Conservation (phyloP, 2,113 vertebrate species). For the Neolamprologus brichardi region DNA sequence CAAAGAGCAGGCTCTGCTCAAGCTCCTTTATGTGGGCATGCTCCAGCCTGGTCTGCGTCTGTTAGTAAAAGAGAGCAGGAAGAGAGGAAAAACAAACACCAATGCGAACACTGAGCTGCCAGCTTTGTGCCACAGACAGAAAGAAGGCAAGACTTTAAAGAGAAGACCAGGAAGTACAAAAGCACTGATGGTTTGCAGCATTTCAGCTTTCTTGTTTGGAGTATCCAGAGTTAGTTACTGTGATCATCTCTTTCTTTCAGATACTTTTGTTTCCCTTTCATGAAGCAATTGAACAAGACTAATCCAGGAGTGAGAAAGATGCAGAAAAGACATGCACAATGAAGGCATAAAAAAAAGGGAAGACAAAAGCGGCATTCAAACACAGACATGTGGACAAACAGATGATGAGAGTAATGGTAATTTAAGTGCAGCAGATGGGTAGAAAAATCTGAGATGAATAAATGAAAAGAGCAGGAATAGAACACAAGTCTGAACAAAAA, state of each 20-base stretch:
- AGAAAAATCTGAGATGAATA: background rate
- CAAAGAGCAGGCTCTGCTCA: constrained; percentile 99
- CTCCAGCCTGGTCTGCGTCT: constrained; percentile 99
- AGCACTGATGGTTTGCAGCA: background rate
- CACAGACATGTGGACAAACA: background rate
- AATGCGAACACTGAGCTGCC: constrained; percentile 92
- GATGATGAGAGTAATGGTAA: background rate
- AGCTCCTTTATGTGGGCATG: constrained; percentile 99
- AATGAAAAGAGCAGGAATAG: background rate
- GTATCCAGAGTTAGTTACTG: background rate
- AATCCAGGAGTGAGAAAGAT: background rate
- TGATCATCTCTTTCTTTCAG: background rate
- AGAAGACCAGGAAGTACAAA: background rate
- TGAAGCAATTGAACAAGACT: background rate
- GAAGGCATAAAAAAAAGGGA: background rate
- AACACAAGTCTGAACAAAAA: background rate
- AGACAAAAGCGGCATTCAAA: background rate
- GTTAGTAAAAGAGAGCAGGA: constrained; percentile 85
- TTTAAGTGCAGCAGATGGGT: background rate
- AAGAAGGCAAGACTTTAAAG: background rate
- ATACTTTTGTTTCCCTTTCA: background rate
- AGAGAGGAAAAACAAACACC: constrained; percentile 89
- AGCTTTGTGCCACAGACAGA: constrained; percentile 71
- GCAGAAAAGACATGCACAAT: background rate
- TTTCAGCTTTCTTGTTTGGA: background rate